Evolutionary conservation across 2,888 invertebrate species (phyloP), one percentile per base, ranked within the genome.

Genomic region (Andrena bucephala): DNA sequence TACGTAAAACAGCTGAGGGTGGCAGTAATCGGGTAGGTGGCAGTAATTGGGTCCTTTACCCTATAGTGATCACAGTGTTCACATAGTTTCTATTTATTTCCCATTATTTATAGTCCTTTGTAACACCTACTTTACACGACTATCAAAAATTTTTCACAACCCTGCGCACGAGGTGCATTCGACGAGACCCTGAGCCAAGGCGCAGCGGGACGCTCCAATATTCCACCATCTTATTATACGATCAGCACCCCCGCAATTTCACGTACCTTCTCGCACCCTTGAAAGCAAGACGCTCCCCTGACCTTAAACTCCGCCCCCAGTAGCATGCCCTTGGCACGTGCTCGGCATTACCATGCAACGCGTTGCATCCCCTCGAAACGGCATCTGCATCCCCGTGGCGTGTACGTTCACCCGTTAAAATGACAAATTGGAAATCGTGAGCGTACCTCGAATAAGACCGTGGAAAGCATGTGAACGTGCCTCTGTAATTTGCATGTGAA

Each of bases 271-370:
- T 69, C 31, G 3, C 24, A 63, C 27, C 77, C 83, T 78, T 54
- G 75, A 42, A 69, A 52, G 76, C 52, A 50, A 70, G 74, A 60
- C 66, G n/a, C 63, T 65, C 50, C 72, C 73, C 36, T 71, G 85
- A 85, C 85, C 85, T 85, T 85, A 85, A 85, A 74, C 78, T 76
- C 57, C 31, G 71, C 80, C 75, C 24, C 66, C 27, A 42, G 67
- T 24, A 31, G 59, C 48, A 52, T 65, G 78, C 73, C 85, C 85
- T 85, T 82, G 85, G 73, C 84, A 85, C 85, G 71, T 69, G 82
- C 67, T 50, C 59, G 62, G 62, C 36, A 77, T 84, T 76, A 62
- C 84, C 66, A 77, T 81, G 85, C 85, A 81, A 54, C 68, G 33
- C 60, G 81, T 63, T 76, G 75, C 77, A 84, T 85, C 77, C 77